These are phyloP conservation scores for Myotis pilosus DNA, from an alignment of 2,797 vertebrate genomes.

Conservation along the genomic window DNA sequence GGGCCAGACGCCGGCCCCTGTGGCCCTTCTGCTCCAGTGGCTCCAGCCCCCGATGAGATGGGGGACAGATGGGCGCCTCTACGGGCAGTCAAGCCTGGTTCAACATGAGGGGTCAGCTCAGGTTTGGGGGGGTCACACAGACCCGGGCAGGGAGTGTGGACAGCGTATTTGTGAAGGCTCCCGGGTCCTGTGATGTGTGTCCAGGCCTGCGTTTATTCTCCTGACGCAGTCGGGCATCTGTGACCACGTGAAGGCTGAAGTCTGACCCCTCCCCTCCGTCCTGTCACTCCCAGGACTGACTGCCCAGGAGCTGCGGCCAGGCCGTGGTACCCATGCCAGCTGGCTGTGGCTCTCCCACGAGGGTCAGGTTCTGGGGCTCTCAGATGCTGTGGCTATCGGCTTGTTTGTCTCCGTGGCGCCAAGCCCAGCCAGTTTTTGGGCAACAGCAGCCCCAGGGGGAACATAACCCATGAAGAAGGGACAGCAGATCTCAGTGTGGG, in stretches of 20 bases:
- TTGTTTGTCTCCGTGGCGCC: background rate
- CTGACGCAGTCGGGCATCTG: background rate
- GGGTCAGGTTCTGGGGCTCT: background rate
- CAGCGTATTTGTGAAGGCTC: background rate
- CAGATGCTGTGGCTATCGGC: background rate
- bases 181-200: accelerated
- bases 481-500: background rate
- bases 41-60: background rate
- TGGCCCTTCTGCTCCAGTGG: background rate
- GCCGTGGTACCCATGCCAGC: accelerated
- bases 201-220: background rate
- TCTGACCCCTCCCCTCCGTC: background rate
- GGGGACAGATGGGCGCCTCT: accelerated
- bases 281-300: background rate
- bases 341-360: background rate
- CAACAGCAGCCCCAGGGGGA: background rate
- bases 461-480: background rate
- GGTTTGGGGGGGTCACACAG: background rate
- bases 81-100: background rate
- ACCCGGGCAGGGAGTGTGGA: background rate
- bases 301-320: accelerated
- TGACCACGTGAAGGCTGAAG: background rate
- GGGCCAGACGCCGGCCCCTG: accelerated
- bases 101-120: background rate
- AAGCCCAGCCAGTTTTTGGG: background rate